Evolutionary conservation across 2,797 vertebrate species (phyloP).

Genomic region (Cirrhinus mrigala): DNA sequence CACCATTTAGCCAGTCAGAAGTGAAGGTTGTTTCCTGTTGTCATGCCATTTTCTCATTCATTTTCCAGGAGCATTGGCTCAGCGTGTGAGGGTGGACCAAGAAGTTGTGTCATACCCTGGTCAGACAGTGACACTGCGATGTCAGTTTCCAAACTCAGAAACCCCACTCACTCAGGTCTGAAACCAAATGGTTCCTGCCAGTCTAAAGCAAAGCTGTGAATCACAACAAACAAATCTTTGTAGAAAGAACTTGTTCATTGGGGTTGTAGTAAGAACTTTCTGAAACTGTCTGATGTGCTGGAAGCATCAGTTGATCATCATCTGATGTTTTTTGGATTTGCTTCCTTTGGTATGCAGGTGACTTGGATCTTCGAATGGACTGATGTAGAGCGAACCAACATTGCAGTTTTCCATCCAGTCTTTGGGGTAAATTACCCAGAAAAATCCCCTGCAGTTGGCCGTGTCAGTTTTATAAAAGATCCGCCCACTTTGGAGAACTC

Average conservation of each 20-base stretch:
- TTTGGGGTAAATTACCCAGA: constrained; percentile 77
- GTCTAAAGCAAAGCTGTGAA: background rate
- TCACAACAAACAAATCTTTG: background rate
- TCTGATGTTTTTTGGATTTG: background rate
- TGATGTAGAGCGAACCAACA: constrained; percentile 62
- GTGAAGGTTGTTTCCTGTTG: constrained; percentile 38
- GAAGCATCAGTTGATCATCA: background rate
- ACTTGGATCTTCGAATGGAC: constrained; percentile 83
- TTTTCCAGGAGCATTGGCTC: constrained; percentile 71
- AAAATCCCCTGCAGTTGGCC: constrained; percentile 60
- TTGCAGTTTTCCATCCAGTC: constrained; percentile 83
- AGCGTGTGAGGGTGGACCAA: constrained; percentile 80
- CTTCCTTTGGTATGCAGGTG: constrained; percentile 69
- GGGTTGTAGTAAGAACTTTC: background rate
- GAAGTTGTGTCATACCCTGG: constrained; percentile 83
- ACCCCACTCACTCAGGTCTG: constrained; percentile 84
- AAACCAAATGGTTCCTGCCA: too few relatives aligned
- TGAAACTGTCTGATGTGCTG: background rate
- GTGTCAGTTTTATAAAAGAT: constrained; percentile 71
- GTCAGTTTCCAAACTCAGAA: constrained; percentile 73
- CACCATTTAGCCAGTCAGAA: background rate
- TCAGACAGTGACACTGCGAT: constrained; percentile 79
- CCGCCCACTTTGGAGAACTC: constrained; percentile 71
- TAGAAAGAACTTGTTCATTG: background rate
- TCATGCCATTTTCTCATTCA: constrained; percentile 25